Evolutionary conservation across 2,113 vertebrate species (phyloP).

Genomic region (Coryphaenoides rupestris): DNA sequence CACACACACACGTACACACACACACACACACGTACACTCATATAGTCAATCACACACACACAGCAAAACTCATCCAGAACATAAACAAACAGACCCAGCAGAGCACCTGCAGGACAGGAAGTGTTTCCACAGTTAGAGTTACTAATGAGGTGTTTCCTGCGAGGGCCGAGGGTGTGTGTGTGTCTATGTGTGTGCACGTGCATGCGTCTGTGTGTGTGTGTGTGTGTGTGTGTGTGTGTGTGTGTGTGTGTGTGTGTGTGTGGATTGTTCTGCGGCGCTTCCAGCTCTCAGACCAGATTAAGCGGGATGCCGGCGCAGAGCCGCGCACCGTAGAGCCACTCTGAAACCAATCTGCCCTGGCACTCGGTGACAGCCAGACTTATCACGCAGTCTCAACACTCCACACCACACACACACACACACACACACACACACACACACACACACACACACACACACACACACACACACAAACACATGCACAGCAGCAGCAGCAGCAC

Average conservation of each 20-base stretch:
- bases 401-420: constrained; percentile 44
- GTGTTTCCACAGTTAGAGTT: not conserved
- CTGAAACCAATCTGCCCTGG: constrained; percentile 72
- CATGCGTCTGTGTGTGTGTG: not conserved
- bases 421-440: constrained; percentile 21
- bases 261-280: constrained; percentile 56
- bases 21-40: too few relatives aligned
- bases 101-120: not conserved
- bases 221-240: constrained; percentile 26
- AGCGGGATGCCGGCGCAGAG: constrained; percentile 65
- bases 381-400: constrained; percentile 55
- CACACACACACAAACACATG: constrained; percentile 30
- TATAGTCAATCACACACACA: too few relatives aligned
- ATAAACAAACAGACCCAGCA: not conserved
- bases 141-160: constrained; percentile 13
- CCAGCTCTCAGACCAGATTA: constrained; percentile 73
- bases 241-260: constrained; percentile 35
- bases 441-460: constrained; percentile 15
- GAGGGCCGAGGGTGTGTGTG: too few relatives aligned
- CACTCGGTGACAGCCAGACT: constrained; percentile 65
- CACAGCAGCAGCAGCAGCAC: too few relatives aligned
- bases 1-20: too few relatives aligned
- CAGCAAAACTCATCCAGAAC: not conserved
- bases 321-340: constrained; percentile 65
- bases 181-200: too few relatives aligned